A percentile compares a stretch with the other conserved stretches of the same genome.
These are phyloP conservation scores for Coturnix japonica DNA, from an alignment of 2,113 vertebrate species.

Conservation along the genomic window DNA sequence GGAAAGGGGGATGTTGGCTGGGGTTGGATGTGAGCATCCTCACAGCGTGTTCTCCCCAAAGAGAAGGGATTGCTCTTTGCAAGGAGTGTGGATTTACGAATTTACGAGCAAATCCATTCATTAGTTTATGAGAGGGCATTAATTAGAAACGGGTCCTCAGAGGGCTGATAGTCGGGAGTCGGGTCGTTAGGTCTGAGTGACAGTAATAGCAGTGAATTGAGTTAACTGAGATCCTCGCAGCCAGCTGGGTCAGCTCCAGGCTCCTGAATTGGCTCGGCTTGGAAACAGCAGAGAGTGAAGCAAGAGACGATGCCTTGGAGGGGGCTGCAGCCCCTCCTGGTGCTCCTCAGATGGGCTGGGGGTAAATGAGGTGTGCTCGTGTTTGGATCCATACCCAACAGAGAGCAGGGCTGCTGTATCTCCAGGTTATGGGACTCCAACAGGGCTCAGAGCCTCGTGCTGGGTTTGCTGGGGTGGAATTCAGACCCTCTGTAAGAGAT, in stretches of 20 bases:
- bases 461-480: background rate
- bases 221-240: background rate
- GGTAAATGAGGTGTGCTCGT: too few species aligned
- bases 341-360: accelerated
- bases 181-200: background rate
- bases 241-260: background rate
- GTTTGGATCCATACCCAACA: accelerated
- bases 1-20: accelerated
- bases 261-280: accelerated
- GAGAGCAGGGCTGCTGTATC: background rate
- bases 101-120: background rate
- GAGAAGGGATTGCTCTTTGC: background rate
- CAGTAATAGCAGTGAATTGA: background rate
- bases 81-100: background rate
- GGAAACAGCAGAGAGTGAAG: background rate
- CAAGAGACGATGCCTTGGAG: background rate
- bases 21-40: background rate
- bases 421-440: accelerated
- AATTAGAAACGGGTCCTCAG: background rate
- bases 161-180: background rate
- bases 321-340: accelerated
- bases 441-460: background rate
- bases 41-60: accelerated
- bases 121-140: background rate
- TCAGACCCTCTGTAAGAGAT: background rate